Base-by-base conservation (phyloP, 2,888 invertebrate species). In the Apoda limacodes region DNA sequence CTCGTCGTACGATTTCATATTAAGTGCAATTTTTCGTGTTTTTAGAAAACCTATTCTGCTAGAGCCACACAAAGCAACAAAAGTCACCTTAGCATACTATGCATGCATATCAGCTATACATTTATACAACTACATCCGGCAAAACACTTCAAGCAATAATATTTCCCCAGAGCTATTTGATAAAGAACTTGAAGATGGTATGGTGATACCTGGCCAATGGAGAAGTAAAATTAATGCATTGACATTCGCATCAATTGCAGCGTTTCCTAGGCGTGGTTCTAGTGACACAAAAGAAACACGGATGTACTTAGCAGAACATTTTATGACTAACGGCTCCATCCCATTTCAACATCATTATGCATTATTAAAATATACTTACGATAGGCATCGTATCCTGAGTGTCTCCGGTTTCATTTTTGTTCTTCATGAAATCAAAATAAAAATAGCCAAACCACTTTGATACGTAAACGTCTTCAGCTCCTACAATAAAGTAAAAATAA, bases 41-140 rank as follows among this genome's bases (percentile, higher is more conserved):
- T 25, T 25, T 6, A 25, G 5, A 14, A 25, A 9, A 9, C 25
- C 2, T 25, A 13, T 25, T 15, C 27, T 48, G 12, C 30, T 50
- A 22, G 34, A 42, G 26, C 48, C 51, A 28, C 34, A 25, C 12
- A 25, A 25, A 25, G 25, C 25, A 25, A 25, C 25, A 22, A 26
- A 32, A 17, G 35, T 52, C 24, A 43, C 48, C n/a, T 15, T 46
- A 28, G 34, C 45, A 15, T n/a, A n/a, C n/a, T n/a, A n/a, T n/a
- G n/a, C n/a, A n/a, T n/a, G n/a, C n/a, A n/a, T n/a, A n/a, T n/a
- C n/a, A n/a, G 28, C 29, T 25, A 22, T 27, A 11, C 37, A 40
- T 31, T 36, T 51, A 13, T 47, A 48, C 24, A 50, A 52, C 34
- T 50, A 43, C 23, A 28, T 52, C 28, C 19, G 24, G 14, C 35